Evolutionary conservation across 1,140 invertebrate genomes (phyloP).

Genomic region (Octopus bimaculoides): DNA sequence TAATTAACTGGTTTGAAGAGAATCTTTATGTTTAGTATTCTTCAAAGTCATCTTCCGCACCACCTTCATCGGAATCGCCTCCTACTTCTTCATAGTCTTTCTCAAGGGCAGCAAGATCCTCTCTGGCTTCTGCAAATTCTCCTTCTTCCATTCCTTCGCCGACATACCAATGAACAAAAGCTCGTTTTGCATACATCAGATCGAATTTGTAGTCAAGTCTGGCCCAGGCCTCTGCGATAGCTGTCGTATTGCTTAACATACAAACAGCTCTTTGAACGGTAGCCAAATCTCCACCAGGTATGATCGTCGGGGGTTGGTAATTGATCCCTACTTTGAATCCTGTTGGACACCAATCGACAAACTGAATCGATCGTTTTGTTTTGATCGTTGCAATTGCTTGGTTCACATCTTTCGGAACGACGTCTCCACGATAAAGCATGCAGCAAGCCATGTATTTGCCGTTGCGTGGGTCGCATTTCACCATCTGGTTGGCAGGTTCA

Average conservation of each 20-base stretch:
- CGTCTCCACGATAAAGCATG: slow-evolving; percentile 42
- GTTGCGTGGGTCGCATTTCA: slow-evolving; percentile 64
- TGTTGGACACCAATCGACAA: slow-evolving; percentile 63
- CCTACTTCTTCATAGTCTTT: slow-evolving; percentile 59
- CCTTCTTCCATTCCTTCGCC: slow-evolving; percentile 78
- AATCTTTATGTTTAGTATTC: not conserved
- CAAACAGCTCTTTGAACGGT: slow-evolving; percentile 63
- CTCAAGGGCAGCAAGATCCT: slow-evolving; percentile 71
- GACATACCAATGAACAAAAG: slow-evolving; percentile 68
- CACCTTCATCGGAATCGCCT: slow-evolving; percentile 46
- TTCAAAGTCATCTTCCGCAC: not conserved
- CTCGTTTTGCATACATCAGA: slow-evolving; percentile 49
- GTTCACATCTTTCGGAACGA: slow-evolving; percentile 73
- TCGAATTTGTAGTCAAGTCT: slow-evolving; percentile 29
- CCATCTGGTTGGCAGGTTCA: slow-evolving; percentile 82
- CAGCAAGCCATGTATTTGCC: slow-evolving; percentile 50
- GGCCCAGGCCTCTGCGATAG: slow-evolving; percentile 66
- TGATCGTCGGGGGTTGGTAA: too few species aligned
- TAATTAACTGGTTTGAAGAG: too few species aligned
- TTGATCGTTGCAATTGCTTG: slow-evolving; percentile 79
- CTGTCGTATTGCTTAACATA: slow-evolving; percentile 68
- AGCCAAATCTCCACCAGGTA: too few species aligned
- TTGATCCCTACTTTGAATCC: too few species aligned
- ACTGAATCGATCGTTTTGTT: slow-evolving; percentile 76
- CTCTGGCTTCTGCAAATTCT: slow-evolving; percentile 72